Conservation (phyloP, 2,113 vertebrate genomes). For the Gadus macrocephalus region DNA sequence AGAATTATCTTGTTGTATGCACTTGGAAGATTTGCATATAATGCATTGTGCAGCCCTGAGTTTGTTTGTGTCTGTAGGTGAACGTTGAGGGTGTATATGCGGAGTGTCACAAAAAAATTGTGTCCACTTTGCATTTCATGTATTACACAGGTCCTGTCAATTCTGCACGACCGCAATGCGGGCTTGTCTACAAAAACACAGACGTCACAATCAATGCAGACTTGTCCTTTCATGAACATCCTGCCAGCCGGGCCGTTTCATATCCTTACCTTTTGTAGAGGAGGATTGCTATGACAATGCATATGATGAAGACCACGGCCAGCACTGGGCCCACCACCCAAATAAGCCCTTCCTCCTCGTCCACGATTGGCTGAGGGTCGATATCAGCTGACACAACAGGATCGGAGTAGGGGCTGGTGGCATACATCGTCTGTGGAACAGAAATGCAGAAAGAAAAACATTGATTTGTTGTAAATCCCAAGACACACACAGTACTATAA, state of each 20-base stretch:
- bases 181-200: background rate
- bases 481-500: too few relatives aligned
- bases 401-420: conserved; percentile 96
- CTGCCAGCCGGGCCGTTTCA: background rate
- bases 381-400: conserved; percentile 91
- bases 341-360: conserved; percentile 97
- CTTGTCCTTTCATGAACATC: background rate
- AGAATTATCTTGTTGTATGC: conserved; percentile 8
- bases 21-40: conserved; percentile 20
- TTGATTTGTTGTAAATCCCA: too few relatives aligned
- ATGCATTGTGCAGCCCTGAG: background rate
- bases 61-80: too few relatives aligned
- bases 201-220: too few relatives aligned
- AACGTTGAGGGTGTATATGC: too few relatives aligned
- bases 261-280: conserved; percentile 93
- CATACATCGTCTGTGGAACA: conserved; percentile 87
- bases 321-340: conserved; percentile 98
- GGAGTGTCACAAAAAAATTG: too few relatives aligned
- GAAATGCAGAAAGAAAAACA: conserved; percentile 13
- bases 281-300: conserved; percentile 98
- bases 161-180: too few relatives aligned
- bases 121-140: background rate
- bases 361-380: conserved; percentile 95
- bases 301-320: conserved; percentile 98
- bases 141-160: too few relatives aligned